Base-by-base conservation (phyloP, 1,140 invertebrate species). In the Scaptomyza montana region DNA sequence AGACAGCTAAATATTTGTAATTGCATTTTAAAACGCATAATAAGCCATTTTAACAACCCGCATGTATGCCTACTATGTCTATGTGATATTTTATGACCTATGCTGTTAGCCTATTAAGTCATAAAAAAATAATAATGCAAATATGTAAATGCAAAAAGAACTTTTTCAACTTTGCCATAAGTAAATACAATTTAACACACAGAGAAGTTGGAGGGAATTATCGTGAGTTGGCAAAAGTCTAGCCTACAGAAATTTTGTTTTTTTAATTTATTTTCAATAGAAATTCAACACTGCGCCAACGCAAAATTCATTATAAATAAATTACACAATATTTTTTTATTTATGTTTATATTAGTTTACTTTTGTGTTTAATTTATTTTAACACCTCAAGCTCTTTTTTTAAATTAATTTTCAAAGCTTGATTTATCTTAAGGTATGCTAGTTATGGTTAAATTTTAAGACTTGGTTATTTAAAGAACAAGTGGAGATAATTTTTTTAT, bases 71-170 rank as follows among this genome's bases (percentile, higher is more conserved):
- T 16, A 1, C 16, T 16, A 1, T 36, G 9, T 9, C 7, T 36
- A 36, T 47, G 46, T 59, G 57, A 65, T 16, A 75, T 65, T 67
- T 59, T 47, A 64, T 55, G 69, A 63, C 62, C 69, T 67, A 41
- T 41, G 49, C 70, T 73, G 70, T 30, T 64, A 61, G 56, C 45
- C 64, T 73, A 68, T 68, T 73, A 73, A 61, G 64, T 68, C 64
- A 68, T 73, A 50, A 73, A 73, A 68, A 73, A 68, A 68, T 73
- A 68, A 73, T 73, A 62, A 68, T 61, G 63, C 55, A 25, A 25
- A 3, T 25, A 67, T 56, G 45, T 59, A 47, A 30, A 59, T 47
- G 43, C 43, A 33, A 59, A 51, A 51, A 66, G 63, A 72, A 49
- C 46, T 45, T 13, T 30, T 28, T 46, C 53, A 36, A 70, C 43